Evolutionary conservation across 2,797 vertebrate species (phyloP), one percentile per base, ranked within the genome.

Genomic region (Notamacropus eugenii): DNA sequence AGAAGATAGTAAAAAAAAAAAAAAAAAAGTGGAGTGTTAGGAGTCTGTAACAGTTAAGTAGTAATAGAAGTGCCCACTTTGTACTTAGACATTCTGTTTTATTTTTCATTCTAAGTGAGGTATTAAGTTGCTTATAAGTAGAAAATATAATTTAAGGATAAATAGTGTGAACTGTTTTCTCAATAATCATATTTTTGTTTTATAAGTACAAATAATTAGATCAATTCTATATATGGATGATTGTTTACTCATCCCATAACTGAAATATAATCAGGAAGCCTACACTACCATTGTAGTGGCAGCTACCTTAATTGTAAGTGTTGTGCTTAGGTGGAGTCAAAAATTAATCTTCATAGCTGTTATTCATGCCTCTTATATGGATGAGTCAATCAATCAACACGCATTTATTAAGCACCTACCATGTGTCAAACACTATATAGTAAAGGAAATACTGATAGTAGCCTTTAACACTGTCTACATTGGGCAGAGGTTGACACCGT

Each of bases 11-110:
- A 11, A 87, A 40, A 87, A 87, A 40, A 50, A 87, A 46, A 40
- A 50, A 40, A 50, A 87, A 46, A 40, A 50, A 87, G 40, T 27
- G 40, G 16, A 93, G n/a, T 52, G 34, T 52, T 2, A 0, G 19
- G 28, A 55, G 1, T 34, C 2, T 87, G 22, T 27, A 9, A 31
- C 0, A 2, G 12, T 11, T 24, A 67, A n/a, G 90, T 90, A 91
- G 55, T 34, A 24, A 16, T 22, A 16, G 27, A 28, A 31, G 1
- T 0, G 4, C n/a, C 52, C 27, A 0, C 0, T 46, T 50, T 9
- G 57, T 9, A 1, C 27, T 28, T 13, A 91, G n/a, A 46, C 12
- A 46, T 87, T 87, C 74, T 87, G 22, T 87, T 9, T 46, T 46
- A 46, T 24, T 87, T 87, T 46, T 27, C 74, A 87, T 87, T 87